phyloP scores from a whole-genome alignment of 2,888 invertebrate species.

The Lasioglossum vierecki region DNA sequence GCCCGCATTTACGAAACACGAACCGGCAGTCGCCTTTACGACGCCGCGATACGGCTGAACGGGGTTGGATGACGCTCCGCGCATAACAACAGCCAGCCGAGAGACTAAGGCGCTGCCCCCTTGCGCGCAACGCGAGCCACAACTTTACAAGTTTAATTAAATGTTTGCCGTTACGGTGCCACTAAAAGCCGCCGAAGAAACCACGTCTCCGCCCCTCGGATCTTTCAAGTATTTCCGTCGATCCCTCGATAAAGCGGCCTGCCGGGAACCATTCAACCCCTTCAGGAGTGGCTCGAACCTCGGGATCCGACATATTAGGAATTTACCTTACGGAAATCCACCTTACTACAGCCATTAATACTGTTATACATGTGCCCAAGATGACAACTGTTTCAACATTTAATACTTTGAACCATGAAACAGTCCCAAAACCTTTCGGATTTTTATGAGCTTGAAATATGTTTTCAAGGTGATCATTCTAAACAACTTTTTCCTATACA shows the following conservation, averaged over 20 bases:
- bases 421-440: too few relatives aligned
- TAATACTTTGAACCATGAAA: too few relatives aligned
- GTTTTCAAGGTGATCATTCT: too few relatives aligned
- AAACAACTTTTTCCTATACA: too few relatives aligned
- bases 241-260: constrained; percentile 54
- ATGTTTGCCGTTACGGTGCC: constrained; percentile 70
- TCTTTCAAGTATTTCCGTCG: constrained; percentile 57
- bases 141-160: constrained; percentile 80
- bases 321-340: not conserved
- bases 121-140: constrained; percentile 42
- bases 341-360: not conserved
- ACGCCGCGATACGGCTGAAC: constrained; percentile 74
- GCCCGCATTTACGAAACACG: constrained; percentile 81
- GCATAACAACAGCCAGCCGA: constrained; percentile 70
- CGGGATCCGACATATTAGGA: not conserved
- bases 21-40: constrained; percentile 81
- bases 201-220: constrained; percentile 29
- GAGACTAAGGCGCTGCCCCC: constrained; percentile 31
- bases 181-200: constrained; percentile 64
- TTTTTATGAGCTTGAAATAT: too few relatives aligned
- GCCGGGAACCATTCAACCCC: not conserved
- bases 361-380: not conserved
- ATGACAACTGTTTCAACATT: too few relatives aligned
- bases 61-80: constrained; percentile 65
- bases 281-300: not conserved